A percentile compares a stretch with the other conserved stretches of the same genome.
phyloP scores from a whole-genome alignment of 2,113 vertebrate species.

The Sinocyclocheilus grahami region DNA sequence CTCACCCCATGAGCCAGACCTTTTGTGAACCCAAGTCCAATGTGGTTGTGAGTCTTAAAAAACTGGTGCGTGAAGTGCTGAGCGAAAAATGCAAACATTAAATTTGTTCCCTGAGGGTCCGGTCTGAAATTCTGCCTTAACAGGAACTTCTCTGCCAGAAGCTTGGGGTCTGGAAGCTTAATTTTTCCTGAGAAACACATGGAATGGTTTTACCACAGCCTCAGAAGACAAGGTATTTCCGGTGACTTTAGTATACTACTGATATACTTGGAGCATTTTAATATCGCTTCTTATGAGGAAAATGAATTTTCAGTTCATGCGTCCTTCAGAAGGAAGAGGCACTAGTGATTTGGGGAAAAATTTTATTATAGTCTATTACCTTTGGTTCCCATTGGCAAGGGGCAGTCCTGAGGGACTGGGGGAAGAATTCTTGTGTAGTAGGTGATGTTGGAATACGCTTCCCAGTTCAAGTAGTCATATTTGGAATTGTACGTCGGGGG shows the following conservation, averaged over 20 bases:
- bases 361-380: constrained; percentile 70
- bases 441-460: constrained; percentile 86
- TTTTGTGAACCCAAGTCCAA: constrained; percentile 86
- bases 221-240: not conserved
- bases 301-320: not conserved
- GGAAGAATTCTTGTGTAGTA: constrained; percentile 91
- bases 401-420: constrained; percentile 86
- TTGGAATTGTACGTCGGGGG: constrained; percentile 91
- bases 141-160: constrained; percentile 79
- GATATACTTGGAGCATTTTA: not conserved
- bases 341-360: not conserved
- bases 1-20: constrained; percentile 91
- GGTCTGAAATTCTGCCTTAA: constrained; percentile 82
- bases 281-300: not conserved
- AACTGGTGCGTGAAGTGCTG: constrained; percentile 99
- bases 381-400: constrained; percentile 88
- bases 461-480: constrained; percentile 91
- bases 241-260: not conserved
- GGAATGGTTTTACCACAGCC: not conserved
- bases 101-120: constrained; percentile 85
- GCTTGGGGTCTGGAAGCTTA: constrained; percentile 80
- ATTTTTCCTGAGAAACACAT: constrained; percentile 76
- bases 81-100: constrained; percentile 97
- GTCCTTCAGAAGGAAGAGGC: not conserved
- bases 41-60: constrained; percentile 86